Base-by-base conservation (phyloP, 2,888 invertebrate genomes). In the Zelleria hepariella region DNA sequence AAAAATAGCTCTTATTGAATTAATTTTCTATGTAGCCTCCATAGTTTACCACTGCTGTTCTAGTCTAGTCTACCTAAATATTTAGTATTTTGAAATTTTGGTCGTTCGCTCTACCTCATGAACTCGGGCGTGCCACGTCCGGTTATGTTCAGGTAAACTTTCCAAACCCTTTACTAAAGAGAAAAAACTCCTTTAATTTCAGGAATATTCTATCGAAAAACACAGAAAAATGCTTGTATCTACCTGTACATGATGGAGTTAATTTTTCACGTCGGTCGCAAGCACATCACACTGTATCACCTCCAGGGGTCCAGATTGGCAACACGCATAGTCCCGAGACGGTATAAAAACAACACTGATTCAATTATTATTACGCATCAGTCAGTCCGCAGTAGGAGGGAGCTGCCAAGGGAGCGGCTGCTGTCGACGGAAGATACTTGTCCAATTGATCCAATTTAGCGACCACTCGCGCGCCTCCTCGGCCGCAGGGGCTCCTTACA, bases 401-500 rank as follows among this genome's bases (percentile, higher is more conserved):
- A 57, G 18, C n/a, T n/a, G n/a, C n/a, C 25, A 59, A 23, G 32
- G 32, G 27, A 62, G 62, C 62, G 62, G 63, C 66, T 69, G 75
- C 78, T 80, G 20, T 69, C 77, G 74, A 74, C 80, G 83, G 84
- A 82, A 78, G 77, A 75, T 78, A 67, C 67, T 74, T 69, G 79
- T 78, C 82, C 77, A 82, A 78, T 82, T 83, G 80, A 87, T 85
- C 80, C 78, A 86, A 87, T 87, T 76, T 65, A 63, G 65, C 57
- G 61, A 63, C 60, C 70, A 64, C 65, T 70, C 64, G 61, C 64
- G 58, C 64, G 68, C 64, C 67, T 64, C 64, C 62, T 67, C 69
- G 61, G 57, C 26, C 54, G 62, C 74, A 74, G 78, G 72, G 79
- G 80, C 69, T 76, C 71, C 73, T 77, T 66, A 64, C 68, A 61